Conservation (phyloP, 1,140 invertebrate species). For the Trichonephila clavipes region DNA sequence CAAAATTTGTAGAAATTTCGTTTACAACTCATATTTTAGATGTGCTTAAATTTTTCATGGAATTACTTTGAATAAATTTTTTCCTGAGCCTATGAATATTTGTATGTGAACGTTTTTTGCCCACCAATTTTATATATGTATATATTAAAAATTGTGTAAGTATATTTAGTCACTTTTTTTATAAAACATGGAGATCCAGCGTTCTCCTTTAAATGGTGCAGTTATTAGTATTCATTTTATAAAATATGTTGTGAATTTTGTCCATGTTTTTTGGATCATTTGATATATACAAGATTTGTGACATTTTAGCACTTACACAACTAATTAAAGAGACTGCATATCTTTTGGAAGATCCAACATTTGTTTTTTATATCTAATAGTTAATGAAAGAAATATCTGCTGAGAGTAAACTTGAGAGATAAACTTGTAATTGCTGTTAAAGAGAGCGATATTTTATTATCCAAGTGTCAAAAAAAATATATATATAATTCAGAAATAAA, state of each 20-base stretch:
- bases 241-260: conserved; percentile 74
- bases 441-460: conserved; percentile 74
- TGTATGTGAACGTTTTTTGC: conserved; percentile 69
- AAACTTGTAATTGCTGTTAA: conserved; percentile 56
- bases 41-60: conserved; percentile 60
- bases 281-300: conserved; percentile 75
- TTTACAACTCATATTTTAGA: conserved; percentile 62
- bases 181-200: conserved; percentile 45
- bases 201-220: conserved; percentile 66
- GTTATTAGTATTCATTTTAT: conserved; percentile 76
- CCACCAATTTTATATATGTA: conserved; percentile 75
- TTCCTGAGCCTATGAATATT: conserved; percentile 68
- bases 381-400: conserved; percentile 48
- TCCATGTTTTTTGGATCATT: conserved; percentile 76
- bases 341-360: conserved; percentile 70
- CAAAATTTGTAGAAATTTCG: conserved; percentile 44
- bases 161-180: conserved; percentile 75
- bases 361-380: conserved; percentile 76
- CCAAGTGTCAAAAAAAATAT: conserved; percentile 70
- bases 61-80: conserved; percentile 68
- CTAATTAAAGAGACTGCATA: conserved; percentile 72
- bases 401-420: conserved; percentile 62
- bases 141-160: conserved; percentile 74
- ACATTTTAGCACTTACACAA: conserved; percentile 76
- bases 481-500: conserved; percentile 54